Base-by-base conservation (phyloP, 2,113 vertebrate genomes). In the Lophotis ruficrista region DNA sequence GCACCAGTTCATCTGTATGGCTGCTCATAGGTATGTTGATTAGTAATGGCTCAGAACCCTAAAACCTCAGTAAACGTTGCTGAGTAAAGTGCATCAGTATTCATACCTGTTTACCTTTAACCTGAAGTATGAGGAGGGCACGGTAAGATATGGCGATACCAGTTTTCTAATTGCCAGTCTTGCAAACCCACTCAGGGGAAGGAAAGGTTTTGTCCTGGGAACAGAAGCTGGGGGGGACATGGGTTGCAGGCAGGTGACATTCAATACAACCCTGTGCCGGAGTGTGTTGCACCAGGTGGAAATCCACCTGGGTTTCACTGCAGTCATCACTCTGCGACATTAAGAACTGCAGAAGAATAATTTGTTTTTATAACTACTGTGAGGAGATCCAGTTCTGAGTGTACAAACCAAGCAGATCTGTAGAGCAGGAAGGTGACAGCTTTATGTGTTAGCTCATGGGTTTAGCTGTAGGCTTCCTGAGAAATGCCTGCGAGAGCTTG, bases 401-500 rank as follows among this genome's bases (percentile, higher is more conserved):
- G 25, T 41, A 64, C 66, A 70, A 45, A 51, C 22, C 17, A 50
- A 43, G 82, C 47, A 70, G 64, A 17, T 83, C 43, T 51, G 60
- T 25, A 19, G 83, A 87, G 78, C 75, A 77, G 77, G 53, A 81
- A 51, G 68, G 82, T 91, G 93, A 70, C 87, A 73, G 87, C 80
- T 92, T 93, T 91, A 83, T 31, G 5, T 50, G 50, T 64, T 86
- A 83, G 64, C 76, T 89, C 10, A 2, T 94, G 71, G 88, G 93
- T 92, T 76, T 77, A 87, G 83, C 78, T 70, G 37, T 62, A 65
- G 80, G 80, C 80, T 94, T 91, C 72, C 64, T 1, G 0, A 94
- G 48, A 83, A 89, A 54, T 78, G 87, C 95, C 93, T 96, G 93
- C 14, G 1, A 93, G 94, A 94, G 93, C 96, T 94, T 95, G 93